Conservation (phyloP, 2,113 vertebrate species). For the Hystrix brachyura region DNA sequence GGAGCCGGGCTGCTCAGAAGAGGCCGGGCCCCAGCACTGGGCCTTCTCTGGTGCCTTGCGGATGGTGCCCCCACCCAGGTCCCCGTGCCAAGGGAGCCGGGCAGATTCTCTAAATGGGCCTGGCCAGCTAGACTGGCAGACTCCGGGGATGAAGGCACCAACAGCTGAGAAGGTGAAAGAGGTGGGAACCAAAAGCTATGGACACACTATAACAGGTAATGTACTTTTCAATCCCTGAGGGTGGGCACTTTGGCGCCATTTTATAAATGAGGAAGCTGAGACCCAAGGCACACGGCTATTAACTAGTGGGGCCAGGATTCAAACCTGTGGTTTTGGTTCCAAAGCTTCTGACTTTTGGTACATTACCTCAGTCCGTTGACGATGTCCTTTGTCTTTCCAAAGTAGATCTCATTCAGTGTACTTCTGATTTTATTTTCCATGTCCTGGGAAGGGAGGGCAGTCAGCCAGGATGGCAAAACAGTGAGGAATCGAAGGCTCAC, state of each 20-base stretch:
- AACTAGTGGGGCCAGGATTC: not conserved
- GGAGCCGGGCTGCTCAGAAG: not conserved
- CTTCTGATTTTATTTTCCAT: constrained; percentile 99
- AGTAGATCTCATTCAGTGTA: constrained; percentile 99
- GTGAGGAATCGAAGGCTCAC: not conserved
- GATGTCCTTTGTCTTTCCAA: constrained; percentile 99
- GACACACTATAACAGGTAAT: rapidly evolving
- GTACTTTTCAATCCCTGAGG: rapidly evolving
- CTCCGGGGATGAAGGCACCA: not conserved
- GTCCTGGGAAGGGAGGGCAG: constrained; percentile 88
- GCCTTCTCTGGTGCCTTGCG: rapidly evolving
- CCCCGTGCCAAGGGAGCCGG: not conserved
- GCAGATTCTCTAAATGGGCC: not conserved
- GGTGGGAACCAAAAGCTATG: rapidly evolving
- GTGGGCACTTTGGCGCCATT: rapidly evolving
- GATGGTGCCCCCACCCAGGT: not conserved
- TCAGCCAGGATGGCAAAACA: not conserved
- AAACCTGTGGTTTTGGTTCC: rapidly evolving
- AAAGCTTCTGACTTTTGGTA: not conserved
- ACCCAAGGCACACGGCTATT: rapidly evolving
- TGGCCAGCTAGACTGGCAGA: not conserved
- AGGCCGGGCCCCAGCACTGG: rapidly evolving
- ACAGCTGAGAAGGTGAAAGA: not conserved
- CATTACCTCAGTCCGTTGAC: constrained; percentile 98
- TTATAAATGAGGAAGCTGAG: not conserved